Percentiles rank a stretch among this genome's conserved stretches.
These are phyloP conservation scores for Acestrorhynchus altus DNA, from an alignment of 2,797 vertebrate genomes.

Conservation along the genomic window DNA sequence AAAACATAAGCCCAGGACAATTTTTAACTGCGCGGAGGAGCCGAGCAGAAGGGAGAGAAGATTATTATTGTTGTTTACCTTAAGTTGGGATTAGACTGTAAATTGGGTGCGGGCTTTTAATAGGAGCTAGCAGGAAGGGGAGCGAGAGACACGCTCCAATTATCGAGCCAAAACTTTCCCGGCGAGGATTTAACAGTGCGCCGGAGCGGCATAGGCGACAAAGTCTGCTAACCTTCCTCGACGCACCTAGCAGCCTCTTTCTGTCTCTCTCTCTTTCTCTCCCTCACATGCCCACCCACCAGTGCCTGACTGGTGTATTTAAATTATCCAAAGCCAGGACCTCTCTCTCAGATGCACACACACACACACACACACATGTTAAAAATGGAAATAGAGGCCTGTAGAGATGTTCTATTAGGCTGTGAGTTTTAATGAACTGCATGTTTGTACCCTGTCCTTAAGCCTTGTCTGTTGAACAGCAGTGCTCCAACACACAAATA, in stretches of 20 bases:
- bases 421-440: conserved; percentile 65
- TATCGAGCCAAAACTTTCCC: conserved; percentile 54
- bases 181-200: conserved; percentile 55
- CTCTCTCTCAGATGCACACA: conserved; percentile 19
- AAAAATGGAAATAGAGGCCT: conserved; percentile 66
- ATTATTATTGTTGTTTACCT: conserved; percentile 66
- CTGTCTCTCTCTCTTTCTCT: neutral
- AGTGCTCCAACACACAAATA: neutral
- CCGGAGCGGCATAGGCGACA: conserved; percentile 14
- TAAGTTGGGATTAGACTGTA: conserved; percentile 62
- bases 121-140: conserved; percentile 53
- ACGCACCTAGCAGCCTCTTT: conserved; percentile 25
- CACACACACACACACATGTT: conserved; percentile 54
- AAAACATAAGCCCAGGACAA: conserved; percentile 16
- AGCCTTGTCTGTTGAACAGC: conserved; percentile 6
- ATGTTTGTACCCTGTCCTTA: conserved; percentile 60
- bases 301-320: conserved; percentile 50
- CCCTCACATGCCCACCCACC: neutral
- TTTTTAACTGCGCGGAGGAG: conserved; percentile 28
- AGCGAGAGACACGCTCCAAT: conserved; percentile 58
- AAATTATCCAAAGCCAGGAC: conserved; percentile 59
- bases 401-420: conserved; percentile 64
- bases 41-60: conserved; percentile 51
- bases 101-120: conserved; percentile 55
- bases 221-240: conserved; percentile 30